Conservation (phyloP, 2,888 invertebrate species). For the Mythimna albipuncta region DNA sequence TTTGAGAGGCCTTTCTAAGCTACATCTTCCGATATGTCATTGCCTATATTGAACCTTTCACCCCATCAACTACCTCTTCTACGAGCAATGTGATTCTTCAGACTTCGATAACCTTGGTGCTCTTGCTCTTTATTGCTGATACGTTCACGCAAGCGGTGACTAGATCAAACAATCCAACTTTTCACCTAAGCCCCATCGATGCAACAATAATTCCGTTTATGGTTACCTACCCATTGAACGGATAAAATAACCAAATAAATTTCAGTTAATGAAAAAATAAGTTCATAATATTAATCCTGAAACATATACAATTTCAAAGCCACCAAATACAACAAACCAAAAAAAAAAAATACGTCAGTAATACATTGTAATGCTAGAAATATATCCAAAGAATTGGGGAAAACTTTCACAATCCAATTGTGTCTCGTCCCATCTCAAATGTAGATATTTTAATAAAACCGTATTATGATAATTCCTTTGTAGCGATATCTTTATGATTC, state of each 20-base stretch:
- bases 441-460: slow-evolving; percentile 35
- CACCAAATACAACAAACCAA: slow-evolving; percentile 3
- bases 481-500: slow-evolving; percentile 34
- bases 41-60: no score
- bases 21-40: no score
- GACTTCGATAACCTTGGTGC: no score
- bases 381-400: slow-evolving; percentile 18
- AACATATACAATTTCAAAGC: neutral
- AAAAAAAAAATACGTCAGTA: neutral
- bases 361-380: slow-evolving; percentile 4
- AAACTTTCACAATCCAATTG: slow-evolving; percentile 39
- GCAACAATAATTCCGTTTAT: neutral
- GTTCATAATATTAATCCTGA: neutral
- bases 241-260: neutral
- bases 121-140: no score
- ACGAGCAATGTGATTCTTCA: no score
- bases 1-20: no score
- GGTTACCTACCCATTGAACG: neutral
- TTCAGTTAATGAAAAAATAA: neutral
- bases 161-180: no score
- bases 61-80: no score
- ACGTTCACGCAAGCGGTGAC: no score
- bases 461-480: slow-evolving; percentile 46
- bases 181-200: no score
- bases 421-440: slow-evolving; percentile 14